Base-by-base conservation (phyloP, 2,113 vertebrate genomes). In the Pseudorhombus dupliciocellatus region DNA sequence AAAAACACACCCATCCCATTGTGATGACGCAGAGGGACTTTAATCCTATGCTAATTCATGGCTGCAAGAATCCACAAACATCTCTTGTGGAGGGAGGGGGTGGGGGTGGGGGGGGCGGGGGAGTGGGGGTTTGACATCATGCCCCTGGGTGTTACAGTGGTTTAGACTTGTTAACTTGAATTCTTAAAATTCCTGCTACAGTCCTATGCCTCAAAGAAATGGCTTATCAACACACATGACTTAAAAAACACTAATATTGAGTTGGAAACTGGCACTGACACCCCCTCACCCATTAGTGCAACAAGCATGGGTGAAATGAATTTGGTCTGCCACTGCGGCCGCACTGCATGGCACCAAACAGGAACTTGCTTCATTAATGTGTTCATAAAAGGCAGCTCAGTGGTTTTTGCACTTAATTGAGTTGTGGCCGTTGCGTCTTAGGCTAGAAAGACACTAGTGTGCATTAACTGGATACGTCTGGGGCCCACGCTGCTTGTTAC, bases 111-210 rank as follows among this genome's bases (percentile, higher is more conserved):
- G 2, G 46, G 44, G 37, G 22, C 18, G 7, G 18, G 14, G 46
- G 20, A n/a, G 46, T n/a, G 28, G 21, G 48, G 4, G 48, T 24
- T 24, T 84, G 57, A 85, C 70, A 87, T 86, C 59, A 73, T 69
- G 78, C 84, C 84, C 87, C 72, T 14, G 84, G 80, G 80, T 85
- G 70, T 75, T 87, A 81, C 80, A 87, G 85, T 81, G 84, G 90
- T 89, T 92, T 79, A 83, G 89, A 89, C 91, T 89, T 90, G 90
- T 89, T 89, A 87, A 89, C 75, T 66, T 71, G 73, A 85, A 91
- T 92, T 85, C 88, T 79, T 80, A 70, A 83, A 83, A 92, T 92
- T 91, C 90, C 75, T 85, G 37, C 58, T 40, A 44, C 70, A 75
- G 81, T 80, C 78, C 72, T 69, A 75, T 80, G 79, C 85, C 61